Percentiles rank a stretch among this genome's conserved stretches.
Conservation (phyloP, 2,113 vertebrate species). For the Nerophis lumbriciformis region DNA sequence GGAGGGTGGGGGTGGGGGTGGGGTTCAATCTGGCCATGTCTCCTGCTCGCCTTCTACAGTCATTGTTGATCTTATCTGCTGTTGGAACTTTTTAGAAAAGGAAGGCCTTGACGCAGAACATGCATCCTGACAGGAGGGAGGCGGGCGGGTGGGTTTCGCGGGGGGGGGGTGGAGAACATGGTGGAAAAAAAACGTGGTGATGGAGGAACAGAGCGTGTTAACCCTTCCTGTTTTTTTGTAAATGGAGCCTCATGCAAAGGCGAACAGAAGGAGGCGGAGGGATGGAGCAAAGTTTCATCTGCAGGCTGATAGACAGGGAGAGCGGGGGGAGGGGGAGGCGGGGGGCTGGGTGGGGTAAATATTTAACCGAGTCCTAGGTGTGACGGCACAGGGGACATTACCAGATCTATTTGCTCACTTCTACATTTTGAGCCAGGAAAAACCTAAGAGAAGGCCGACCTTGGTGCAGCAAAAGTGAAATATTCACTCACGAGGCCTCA, state of each 20-base stretch:
- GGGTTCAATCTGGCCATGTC: background rate
- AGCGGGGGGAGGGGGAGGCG: background rate
- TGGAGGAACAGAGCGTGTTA: conserved; percentile 27
- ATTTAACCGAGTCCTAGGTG: conserved; percentile 27
- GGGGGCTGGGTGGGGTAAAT: conserved; percentile 18
- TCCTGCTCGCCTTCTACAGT: conserved; percentile 10
- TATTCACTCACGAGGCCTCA: conserved; percentile 64
- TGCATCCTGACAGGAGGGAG: conserved; percentile 57
- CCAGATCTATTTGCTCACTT: too few relatives aligned
- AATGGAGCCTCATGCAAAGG: background rate
- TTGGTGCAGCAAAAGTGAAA: conserved; percentile 50
- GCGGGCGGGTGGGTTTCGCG: too few relatives aligned
- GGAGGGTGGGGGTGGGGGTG: too few relatives aligned
- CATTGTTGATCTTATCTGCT: conserved; percentile 37
- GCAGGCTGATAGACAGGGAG: conserved; percentile 6
- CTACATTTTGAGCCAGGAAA: too few relatives aligned
- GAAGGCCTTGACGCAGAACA: conserved; percentile 48
- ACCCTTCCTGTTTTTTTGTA: conserved; percentile 41
- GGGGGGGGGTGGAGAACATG: background rate
- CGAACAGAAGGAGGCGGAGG: background rate
- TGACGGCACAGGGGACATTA: conserved; percentile 14
- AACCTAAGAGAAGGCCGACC: conserved; percentile 3
- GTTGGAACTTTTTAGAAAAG: conserved; percentile 54
- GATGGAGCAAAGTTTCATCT: conserved; percentile 2
- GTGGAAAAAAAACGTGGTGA: conserved; percentile 37